Percentiles rank a stretch among this genome's conserved stretches.
Evolutionary conservation across 1,140 invertebrate genomes (phyloP).

Genomic region (Papilio polyxenes): DNA sequence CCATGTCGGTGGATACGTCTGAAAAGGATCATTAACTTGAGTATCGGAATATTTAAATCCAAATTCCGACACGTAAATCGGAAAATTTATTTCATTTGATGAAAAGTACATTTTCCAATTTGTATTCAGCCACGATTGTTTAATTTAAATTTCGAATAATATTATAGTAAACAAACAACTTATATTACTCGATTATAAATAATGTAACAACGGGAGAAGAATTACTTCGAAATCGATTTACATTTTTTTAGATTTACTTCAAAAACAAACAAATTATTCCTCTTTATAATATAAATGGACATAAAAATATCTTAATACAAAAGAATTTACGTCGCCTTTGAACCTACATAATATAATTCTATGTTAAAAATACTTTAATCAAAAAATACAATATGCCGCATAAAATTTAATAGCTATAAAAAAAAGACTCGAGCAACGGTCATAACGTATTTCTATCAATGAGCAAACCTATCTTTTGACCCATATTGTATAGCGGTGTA

Average conservation of each 20-base stretch:
- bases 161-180: not conserved
- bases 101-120: not conserved
- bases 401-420: not conserved
- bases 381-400: conserved; percentile 3
- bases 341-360: not conserved
- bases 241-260: too few species aligned
- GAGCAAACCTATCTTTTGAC: conserved; percentile 41
- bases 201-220: too few species aligned
- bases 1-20: not conserved
- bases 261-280: too few species aligned
- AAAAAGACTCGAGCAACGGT: conserved; percentile 58
- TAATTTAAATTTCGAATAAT: not conserved
- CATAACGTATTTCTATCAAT: conserved; percentile 65
- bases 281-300: too few species aligned
- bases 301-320: not conserved
- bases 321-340: not conserved
- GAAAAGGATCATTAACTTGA: not conserved
- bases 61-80: not conserved
- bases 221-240: too few species aligned
- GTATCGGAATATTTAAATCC: conserved; percentile 3
- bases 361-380: not conserved
- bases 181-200: not conserved
- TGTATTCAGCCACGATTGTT: not conserved
- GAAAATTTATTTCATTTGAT: too few species aligned
- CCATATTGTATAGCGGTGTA: conserved; percentile 30